Evolutionary conservation across 1,140 invertebrate genomes (phyloP), one percentile per base, ranked within the genome.

Genomic region (Philopotamus ludificatus): DNA sequence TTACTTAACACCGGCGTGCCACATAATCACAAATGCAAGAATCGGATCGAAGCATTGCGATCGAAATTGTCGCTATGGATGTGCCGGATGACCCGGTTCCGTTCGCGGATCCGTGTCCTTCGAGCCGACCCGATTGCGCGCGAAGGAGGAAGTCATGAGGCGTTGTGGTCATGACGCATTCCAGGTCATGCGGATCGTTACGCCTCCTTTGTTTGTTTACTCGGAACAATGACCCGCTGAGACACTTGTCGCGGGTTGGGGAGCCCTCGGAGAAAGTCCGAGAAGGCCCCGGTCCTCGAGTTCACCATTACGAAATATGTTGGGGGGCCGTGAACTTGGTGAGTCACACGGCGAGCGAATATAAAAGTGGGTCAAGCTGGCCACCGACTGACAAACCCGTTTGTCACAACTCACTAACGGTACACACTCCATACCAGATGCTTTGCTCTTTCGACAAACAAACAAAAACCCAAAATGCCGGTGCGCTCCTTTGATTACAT

Each of bases 281-380:
- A 34, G 28, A 34, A n/a, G n/a, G n/a, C n/a, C n/a, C n/a, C n/a
- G n/a, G n/a, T n/a, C n/a, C n/a, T n/a, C n/a, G n/a, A n/a, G 4
- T 34, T 34, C 28, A 34, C 28, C 12, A 12, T 34, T 34, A 34
- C 12, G 28, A 34, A 34, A 34, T 12, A 34, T 4, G 12, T 4
- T 7, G 28, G 28, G 28, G 12, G 50, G 23, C 50, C 50, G 22
- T 53, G 50, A 53, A 53, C 50, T 53, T 22, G 16, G 10, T 57
- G 39, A 57, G 54, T 57, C 54, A 42, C 4, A 23, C 2, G 28
- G 50, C 54, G 39, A 57, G 34, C n/a, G 8, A 53, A 53, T 21
- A 57, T 39, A 42, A 42, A 57, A 57, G 54, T 57, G 54, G 54
- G 54, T 57, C 54, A 57, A 42, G 42, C 42, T 57, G 54, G 54